These are phyloP conservation scores for Petrocephalus schoutedeni DNA, from an alignment of 2,797 vertebrate genomes.

Conservation along the genomic window DNA sequence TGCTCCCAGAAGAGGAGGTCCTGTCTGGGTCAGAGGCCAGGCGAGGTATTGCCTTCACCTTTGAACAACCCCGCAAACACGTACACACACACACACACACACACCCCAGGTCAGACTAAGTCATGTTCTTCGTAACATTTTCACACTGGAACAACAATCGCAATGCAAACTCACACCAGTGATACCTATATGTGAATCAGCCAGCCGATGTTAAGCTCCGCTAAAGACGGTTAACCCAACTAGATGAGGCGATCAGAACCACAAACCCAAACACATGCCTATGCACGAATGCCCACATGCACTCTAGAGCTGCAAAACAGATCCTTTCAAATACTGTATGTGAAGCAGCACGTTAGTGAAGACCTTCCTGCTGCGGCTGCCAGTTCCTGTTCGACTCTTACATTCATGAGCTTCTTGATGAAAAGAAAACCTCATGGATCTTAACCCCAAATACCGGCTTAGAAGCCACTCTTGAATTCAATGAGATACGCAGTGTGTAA, in stretches of 20 bases:
- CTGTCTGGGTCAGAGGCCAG: slow-evolving; percentile 21
- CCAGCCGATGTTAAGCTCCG: not conserved
- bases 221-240: not conserved
- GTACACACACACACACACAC: slow-evolving; percentile 18
- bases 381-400: not conserved
- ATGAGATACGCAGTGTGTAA: not conserved
- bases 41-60: slow-evolving; percentile 33
- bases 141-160: not conserved
- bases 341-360: not conserved
- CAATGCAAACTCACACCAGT: not conserved
- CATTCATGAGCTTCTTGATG: not conserved
- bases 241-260: not conserved
- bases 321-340: not conserved
- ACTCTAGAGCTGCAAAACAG: not conserved
- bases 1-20: slow-evolving; percentile 25
- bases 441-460: not conserved
- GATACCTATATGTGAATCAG: not conserved
- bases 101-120: slow-evolving; percentile 19
- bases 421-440: slow-evolving; percentile 2
- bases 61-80: slow-evolving; percentile 25
- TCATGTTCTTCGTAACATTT: not conserved
- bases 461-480: slow-evolving; percentile 8
- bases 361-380: not conserved
- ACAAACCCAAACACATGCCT: not conserved
- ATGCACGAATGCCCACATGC: not conserved